Percentiles rank a stretch among this genome's conserved stretches.
Conservation (phyloP, 2,113 vertebrate species). For the Puma concolor region DNA sequence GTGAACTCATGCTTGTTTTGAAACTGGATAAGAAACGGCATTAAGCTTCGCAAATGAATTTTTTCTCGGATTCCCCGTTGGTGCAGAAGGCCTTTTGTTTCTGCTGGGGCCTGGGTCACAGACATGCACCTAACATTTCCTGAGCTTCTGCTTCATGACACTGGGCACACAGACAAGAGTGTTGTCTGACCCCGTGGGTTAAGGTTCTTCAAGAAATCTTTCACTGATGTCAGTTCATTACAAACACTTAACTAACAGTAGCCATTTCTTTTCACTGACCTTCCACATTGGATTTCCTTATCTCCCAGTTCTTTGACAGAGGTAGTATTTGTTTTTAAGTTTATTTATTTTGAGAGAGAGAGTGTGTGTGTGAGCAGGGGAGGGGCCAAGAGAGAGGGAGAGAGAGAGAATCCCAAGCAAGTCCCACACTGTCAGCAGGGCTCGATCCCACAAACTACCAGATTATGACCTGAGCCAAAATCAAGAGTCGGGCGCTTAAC, state of each 20-base stretch:
- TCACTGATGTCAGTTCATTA: background rate
- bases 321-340: background rate
- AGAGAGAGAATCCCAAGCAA: too few species aligned
- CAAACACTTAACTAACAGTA: background rate
- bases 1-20: background rate
- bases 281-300: background rate
- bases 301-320: background rate
- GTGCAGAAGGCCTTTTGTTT: background rate
- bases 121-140: too few species aligned
- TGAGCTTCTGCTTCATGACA: background rate
- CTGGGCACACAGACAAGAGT: background rate
- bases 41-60: background rate
- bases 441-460: too few species aligned
- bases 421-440: too few species aligned
- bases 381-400: too few species aligned
- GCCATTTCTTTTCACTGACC: background rate
- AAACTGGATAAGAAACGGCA: background rate
- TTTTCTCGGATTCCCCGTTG: background rate
- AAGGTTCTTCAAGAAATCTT: conserved; percentile 33
- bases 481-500: too few species aligned
- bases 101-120: background rate
- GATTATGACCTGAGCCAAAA: too few species aligned
- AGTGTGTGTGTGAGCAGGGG: too few species aligned
- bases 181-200: background rate
- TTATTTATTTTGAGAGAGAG: too few species aligned